Evolutionary conservation across 2,888 invertebrate species (phyloP), one percentile per base, ranked within the genome.

Genomic region (Opisthograptis luteolata): DNA sequence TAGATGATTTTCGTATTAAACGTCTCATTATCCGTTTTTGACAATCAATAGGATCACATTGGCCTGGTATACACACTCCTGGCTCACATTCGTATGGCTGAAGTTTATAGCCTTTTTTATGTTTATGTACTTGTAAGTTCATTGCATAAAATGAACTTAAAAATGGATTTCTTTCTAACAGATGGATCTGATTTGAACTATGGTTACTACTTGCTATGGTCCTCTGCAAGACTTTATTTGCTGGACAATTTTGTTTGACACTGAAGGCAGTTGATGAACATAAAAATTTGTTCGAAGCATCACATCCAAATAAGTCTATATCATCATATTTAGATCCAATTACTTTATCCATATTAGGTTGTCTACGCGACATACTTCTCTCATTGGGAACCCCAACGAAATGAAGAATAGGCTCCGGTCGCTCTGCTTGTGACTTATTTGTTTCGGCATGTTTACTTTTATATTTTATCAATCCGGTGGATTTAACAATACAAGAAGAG

Each of bases 31-130:
- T 76, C 19, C 60, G 50, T 70, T 70, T 65, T 35, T 47, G 49
- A 42, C 57, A 58, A 20, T 66, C 58, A 40, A 66, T 55, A 17
- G 73, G 73, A 53, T 76, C 54, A 45, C 76, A 73, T 46, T 70
- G 42, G 3, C 68, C 73, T 10, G 76, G 72, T n/a, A 68, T 27
- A 45, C 74, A 75, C 10, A 68, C 46, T 27, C 63, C 66, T 19
- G 72, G 73, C 51, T 70, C 70, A 57, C 74, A 70, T 62, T 76
- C 73, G 46, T 73, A 71, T 1, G 68, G 67, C 37, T 68, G 50
- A 10, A 73, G 35, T 27, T 42, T 47, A 13, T 55, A 20, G 30
- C 15, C 9, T 12, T 24, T 40, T 46, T 25, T 53, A 7, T 45
- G 24, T 28, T 13, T 32, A 17, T 46, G 22, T 17, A 57, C 34